Evolutionary conservation across 2,797 vertebrate species (phyloP).

Genomic region (Semaprochilodus insignis): DNA sequence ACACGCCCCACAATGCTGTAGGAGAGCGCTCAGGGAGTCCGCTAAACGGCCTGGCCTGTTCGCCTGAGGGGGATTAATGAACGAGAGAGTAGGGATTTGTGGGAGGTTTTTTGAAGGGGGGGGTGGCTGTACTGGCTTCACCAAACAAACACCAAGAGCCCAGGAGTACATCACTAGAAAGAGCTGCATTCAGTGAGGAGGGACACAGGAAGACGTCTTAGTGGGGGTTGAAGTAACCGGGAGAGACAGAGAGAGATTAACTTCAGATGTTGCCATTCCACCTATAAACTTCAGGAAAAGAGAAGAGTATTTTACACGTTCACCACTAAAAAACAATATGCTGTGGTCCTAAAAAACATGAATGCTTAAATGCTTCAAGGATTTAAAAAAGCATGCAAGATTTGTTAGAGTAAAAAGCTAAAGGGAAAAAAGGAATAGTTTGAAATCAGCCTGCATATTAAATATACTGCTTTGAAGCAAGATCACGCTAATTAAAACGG

Average conservation of each 20-base stretch:
- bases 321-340: not conserved
- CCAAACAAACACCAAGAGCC: conserved; percentile 22
- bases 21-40: conserved; percentile 6
- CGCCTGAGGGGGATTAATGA: conserved; percentile 39
- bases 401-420: conserved; percentile 8
- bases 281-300: not conserved
- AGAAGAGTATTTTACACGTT: not conserved
- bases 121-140: conserved; percentile 22
- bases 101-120: conserved; percentile 11
- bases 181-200: not conserved
- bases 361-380: not conserved
- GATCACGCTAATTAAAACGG: not conserved
- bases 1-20: conserved; percentile 26
- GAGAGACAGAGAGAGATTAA: not conserved
- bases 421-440: conserved; percentile 53
- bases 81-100: conserved; percentile 50
- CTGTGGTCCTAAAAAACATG: not conserved
- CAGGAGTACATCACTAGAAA: not conserved
- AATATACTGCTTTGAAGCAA: not conserved
- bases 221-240: not conserved
- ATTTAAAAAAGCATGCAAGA: not conserved
- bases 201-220: not conserved
- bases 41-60: conserved; percentile 2
- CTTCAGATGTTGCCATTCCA: not conserved
- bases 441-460: not conserved